Percentiles rank a stretch among this genome's conserved stretches.
phyloP scores from a whole-genome alignment of 37 sponge, comb jelly and placozoan genomes.

The Crambe crambe region DNA sequence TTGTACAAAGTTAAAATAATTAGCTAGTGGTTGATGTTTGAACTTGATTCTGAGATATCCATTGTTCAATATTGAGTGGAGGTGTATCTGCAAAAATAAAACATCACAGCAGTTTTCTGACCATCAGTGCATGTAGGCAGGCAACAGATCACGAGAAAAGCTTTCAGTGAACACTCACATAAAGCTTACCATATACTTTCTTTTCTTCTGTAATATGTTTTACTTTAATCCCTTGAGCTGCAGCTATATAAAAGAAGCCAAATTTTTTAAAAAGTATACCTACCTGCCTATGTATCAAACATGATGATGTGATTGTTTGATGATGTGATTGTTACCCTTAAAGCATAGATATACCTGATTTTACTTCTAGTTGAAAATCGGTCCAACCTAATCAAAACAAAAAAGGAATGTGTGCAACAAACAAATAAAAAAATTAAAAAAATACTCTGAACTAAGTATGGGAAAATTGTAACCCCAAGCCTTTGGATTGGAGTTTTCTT shows the following conservation, averaged over 20 bases:
- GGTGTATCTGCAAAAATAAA: background rate
- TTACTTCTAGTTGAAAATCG: background rate
- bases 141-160: too few species aligned
- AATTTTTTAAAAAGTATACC: background rate
- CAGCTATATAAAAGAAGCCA: background rate
- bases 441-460: too few species aligned
- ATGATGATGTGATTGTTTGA: background rate
- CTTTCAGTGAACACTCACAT: too few species aligned
- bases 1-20: background rate
- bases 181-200: background rate
- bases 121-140: too few species aligned
- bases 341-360: background rate
- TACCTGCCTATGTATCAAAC: background rate
- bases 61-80: slow-evolving; percentile 1
- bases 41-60: slow-evolving; percentile 6
- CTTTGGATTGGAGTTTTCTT: too few species aligned
- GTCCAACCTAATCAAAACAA: slow-evolving; percentile 13
- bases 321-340: background rate
- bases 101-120: too few species aligned
- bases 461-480: too few species aligned
- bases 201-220: slow-evolving; percentile 1
- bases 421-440: background rate
- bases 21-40: background rate
- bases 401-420: background rate
- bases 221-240: background rate